Evolutionary conservation across 2,888 invertebrate genomes (phyloP).

Genomic region (Thalpophila matura): DNA sequence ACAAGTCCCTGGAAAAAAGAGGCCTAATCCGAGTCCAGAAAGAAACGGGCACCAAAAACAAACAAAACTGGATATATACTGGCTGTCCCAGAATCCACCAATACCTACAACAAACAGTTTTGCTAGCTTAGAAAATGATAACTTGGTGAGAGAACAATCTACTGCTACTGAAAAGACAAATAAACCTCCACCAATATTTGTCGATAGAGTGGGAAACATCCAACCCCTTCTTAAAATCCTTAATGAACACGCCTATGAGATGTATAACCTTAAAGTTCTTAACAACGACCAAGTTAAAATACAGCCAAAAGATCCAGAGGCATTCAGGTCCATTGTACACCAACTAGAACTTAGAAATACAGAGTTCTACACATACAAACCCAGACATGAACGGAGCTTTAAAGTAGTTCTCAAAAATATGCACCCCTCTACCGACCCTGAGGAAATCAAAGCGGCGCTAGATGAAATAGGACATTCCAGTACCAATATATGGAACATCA

Average conservation of each 20-base stretch:
- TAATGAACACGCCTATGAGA: neutral
- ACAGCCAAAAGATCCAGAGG: slow-evolving; percentile 18
- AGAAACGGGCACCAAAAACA: neutral
- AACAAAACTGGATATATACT: neutral
- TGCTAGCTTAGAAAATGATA: too few relatives aligned
- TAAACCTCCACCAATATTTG: slow-evolving; percentile 4
- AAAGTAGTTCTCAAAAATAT: slow-evolving; percentile 39
- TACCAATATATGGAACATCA: slow-evolving; percentile 30
- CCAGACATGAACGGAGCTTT: slow-evolving; percentile 31
- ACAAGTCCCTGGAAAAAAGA: too few relatives aligned
- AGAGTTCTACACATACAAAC: slow-evolving; percentile 13
- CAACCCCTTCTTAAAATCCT: slow-evolving; percentile 8
- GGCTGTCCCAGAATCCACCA: slow-evolving; percentile 3
- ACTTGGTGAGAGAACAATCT: too few relatives aligned
- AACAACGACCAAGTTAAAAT: slow-evolving; percentile 44
- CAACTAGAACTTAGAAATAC: neutral
- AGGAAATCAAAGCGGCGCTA: slow-evolving; percentile 23
- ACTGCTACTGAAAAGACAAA: too few relatives aligned
- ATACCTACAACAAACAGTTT: too few relatives aligned
- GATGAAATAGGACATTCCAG: neutral
- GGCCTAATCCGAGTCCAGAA: neutral
- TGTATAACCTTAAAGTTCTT: slow-evolving; percentile 45
- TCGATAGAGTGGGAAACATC: slow-evolving; percentile 1
- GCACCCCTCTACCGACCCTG: neutral
- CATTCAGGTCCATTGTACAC: neutral